phyloP scores from a whole-genome alignment of 1,140 invertebrate species.

The Leptoteleia sp. region DNA sequence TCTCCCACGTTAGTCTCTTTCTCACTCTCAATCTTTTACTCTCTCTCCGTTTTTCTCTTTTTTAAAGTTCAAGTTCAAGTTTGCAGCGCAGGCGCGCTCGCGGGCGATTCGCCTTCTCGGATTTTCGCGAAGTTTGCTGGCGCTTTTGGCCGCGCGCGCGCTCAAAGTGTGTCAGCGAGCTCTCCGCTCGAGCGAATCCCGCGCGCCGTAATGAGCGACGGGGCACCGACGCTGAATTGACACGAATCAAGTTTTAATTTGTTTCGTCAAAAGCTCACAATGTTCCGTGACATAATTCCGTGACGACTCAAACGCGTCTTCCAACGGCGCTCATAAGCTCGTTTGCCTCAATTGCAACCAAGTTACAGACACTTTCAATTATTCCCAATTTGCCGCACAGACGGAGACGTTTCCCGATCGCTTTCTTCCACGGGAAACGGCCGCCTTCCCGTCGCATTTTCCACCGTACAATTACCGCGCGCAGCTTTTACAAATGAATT shows the following conservation, averaged over 20 bases:
- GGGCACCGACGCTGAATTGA: conserved; percentile 33
- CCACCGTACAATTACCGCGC: too few species aligned
- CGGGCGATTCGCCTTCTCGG: too few species aligned
- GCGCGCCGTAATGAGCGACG: conserved; percentile 33
- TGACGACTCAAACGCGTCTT: conserved; percentile 45
- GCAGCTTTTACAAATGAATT: too few species aligned
- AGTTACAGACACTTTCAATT: conserved; percentile 36
- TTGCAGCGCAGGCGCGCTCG: conserved; percentile 3
- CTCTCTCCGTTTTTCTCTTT: conserved; percentile 10
- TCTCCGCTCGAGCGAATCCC: conserved; percentile 17
- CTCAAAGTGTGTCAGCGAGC: conserved; percentile 48
- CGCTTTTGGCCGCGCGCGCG: not conserved
- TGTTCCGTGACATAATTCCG: conserved; percentile 46
- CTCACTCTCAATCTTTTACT: too few species aligned
- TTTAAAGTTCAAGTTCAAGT: conserved; percentile 58
- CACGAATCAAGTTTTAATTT: conserved; percentile 54
- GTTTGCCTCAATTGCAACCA: conserved; percentile 48
- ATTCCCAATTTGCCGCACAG: conserved; percentile 32
- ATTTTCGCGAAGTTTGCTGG: conserved; percentile 12
- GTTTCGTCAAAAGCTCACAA: conserved; percentile 39
- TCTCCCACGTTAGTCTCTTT: too few species aligned
- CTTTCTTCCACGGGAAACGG: conserved; percentile 18
- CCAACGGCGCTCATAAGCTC: conserved; percentile 38
- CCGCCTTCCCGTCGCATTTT: too few species aligned
- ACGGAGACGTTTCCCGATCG: conserved; percentile 9